phyloP scores from a whole-genome alignment of 1,140 invertebrate species.

The Lucilia sericata region DNA sequence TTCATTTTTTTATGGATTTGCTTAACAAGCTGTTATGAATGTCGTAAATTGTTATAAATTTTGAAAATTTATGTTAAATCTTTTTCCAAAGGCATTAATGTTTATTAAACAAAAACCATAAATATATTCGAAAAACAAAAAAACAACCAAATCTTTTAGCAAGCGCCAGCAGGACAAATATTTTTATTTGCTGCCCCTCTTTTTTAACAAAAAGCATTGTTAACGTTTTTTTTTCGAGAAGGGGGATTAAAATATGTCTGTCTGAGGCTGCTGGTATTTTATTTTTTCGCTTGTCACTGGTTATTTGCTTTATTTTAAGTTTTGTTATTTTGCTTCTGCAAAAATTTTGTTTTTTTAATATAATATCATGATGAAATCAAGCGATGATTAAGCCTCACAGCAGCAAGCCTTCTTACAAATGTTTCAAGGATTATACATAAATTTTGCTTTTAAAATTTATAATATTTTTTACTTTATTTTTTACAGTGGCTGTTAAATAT shows the following conservation, averaged over 20 bases:
- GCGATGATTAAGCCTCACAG: constrained; percentile 43
- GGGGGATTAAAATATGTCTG: constrained; percentile 8
- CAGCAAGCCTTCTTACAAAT: constrained; percentile 18
- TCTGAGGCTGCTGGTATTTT: constrained; percentile 36
- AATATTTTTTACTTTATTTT: neutral
- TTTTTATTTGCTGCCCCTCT: constrained; percentile 4
- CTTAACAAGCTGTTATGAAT: constrained; percentile 44
- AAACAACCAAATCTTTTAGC: neutral
- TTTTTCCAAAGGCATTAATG: constrained; percentile 31
- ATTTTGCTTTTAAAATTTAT: neutral
- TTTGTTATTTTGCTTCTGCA: constrained; percentile 13
- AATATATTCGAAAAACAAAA: neutral
- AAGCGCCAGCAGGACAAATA: constrained; percentile 39
- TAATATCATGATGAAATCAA: constrained; percentile 19
- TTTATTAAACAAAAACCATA: neutral
- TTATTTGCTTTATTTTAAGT: constrained; percentile 19
- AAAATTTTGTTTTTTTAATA: neutral
- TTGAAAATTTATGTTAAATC: constrained; percentile 38
- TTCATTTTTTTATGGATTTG: constrained; percentile 39
- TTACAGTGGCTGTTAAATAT: constrained; percentile 18
- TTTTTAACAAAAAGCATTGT: neutral
- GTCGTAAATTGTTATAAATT: constrained; percentile 43
- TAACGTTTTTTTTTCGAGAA: neutral
- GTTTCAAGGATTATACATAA: neutral
- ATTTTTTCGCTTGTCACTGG: constrained; percentile 29